Conservation (phyloP, 1,140 invertebrate genomes). For the Drosophila persimilis region DNA sequence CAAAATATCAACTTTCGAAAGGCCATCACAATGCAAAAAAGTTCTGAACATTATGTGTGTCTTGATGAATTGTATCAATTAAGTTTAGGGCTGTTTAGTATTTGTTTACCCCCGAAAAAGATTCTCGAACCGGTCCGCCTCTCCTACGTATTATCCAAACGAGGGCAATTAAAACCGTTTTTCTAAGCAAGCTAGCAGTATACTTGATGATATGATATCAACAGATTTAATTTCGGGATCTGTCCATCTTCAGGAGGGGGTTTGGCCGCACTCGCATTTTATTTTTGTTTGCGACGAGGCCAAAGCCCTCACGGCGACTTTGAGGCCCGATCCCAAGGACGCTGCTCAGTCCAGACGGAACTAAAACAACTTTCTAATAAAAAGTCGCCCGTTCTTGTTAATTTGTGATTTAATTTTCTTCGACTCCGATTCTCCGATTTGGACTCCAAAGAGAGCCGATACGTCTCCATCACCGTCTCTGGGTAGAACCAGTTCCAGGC, state of each 20-base stretch:
- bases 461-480: conserved; percentile 2
- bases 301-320: conserved; percentile 53
- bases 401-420: conserved; percentile 77
- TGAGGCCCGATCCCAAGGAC: conserved; percentile 58
- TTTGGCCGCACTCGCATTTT: conserved; percentile 11
- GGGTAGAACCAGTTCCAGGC: conserved; percentile 60
- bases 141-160: conserved; percentile 44
- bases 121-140: conserved; percentile 48
- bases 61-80: conserved; percentile 68
- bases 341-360: conserved; percentile 55
- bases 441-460: conserved; percentile 44
- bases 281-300: conserved; percentile 36
- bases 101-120: conserved; percentile 51
- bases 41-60: conserved; percentile 41
- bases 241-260: conserved; percentile 7
- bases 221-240: conserved; percentile 41
- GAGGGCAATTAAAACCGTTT: conserved; percentile 42
- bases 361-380: conserved; percentile 80
- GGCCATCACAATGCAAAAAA: conserved; percentile 18
- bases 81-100: conserved; percentile 67
- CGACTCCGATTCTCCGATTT: conserved; percentile 40
- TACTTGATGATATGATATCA: conserved; percentile 19
- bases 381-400: conserved; percentile 54
- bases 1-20: conserved; percentile 74
- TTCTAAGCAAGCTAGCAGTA: conserved; percentile 35